Base-by-base conservation (phyloP, 1,140 invertebrate species). In the Drosophila asahinai region DNA sequence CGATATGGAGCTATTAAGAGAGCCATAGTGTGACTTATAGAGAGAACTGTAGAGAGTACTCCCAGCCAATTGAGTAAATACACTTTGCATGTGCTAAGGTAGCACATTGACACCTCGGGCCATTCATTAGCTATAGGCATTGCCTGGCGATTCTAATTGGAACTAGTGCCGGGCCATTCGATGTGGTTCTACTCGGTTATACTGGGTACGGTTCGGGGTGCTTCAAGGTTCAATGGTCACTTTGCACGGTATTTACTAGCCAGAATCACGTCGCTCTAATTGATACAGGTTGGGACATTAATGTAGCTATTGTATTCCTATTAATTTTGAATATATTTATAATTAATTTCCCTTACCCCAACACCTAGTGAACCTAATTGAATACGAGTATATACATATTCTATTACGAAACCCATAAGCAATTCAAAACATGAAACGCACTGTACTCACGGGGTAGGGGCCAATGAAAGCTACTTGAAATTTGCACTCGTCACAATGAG, bases 221-320 rank as follows among this genome's bases (percentile, higher is more conserved):
- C 64, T 38, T 63, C 81, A 77, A 78, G 82, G 82, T 58, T 86
- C 59, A 81, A 71, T 62, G 71, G 48, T 51, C 77, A 81, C 33
- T 77, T 72, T 52, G 59, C 77, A 77, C 65, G 71, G 42, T 63
- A 47, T 63, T 62, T 57, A 63, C 45, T 19, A 38, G 67, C 3
- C 52, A 52, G 43, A 72, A 73, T 73, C 54, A 61, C 71, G 38
- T 60, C 47, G 25, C 48, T 36, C 70, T 73, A 73, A 73, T 73
- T 73, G 68, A 73, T 60, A 42, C 33, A 19, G 42, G 22, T 14
- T 30, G 54, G 5, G 54, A 47, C 12, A 49, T 61, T 3, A 25
- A 15, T 42, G n/a, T 59, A 27, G 25, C 33, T 57, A 19, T 38
- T 9, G 15, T 55, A 0, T 3, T 22, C 8, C 9, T 1, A 38